Evolutionary conservation across 2,113 vertebrate genomes (phyloP).

Genomic region (Oenanthe oenanthe): DNA sequence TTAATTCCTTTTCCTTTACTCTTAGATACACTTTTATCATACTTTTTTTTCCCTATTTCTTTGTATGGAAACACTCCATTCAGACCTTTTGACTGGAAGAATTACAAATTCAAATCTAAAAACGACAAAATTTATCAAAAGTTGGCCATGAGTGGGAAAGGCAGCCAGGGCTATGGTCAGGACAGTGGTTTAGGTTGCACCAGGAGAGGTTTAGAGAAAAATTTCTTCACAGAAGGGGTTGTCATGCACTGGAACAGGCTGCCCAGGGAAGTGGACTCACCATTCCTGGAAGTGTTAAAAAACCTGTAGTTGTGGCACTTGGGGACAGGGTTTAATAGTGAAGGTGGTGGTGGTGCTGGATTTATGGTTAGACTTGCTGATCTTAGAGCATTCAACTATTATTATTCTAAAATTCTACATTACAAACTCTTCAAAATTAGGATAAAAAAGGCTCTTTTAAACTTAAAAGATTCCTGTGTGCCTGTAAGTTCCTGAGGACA

Average conservation of each 20-base stretch:
- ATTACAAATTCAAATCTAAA: background rate
- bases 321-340: background rate
- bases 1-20: background rate
- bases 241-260: background rate
- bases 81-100: background rate
- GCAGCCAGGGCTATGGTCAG: background rate
- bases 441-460: background rate
- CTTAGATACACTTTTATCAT: background rate
- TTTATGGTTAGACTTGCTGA: background rate
- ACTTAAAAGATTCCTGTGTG: background rate
- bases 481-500: background rate
- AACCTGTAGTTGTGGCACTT: background rate
- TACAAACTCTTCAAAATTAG: background rate
- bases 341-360: background rate
- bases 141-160: background rate
- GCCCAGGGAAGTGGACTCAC: background rate
- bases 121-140: background rate
- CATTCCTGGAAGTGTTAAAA: background rate
- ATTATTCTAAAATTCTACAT: background rate
- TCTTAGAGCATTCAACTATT: accelerated
- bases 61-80: background rate
- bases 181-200: background rate
- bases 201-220: background rate
- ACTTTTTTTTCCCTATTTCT: background rate
- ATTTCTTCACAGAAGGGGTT: background rate